Conservation (phyloP, 2,797 vertebrate species). For the Cuniculus paca region DNA sequence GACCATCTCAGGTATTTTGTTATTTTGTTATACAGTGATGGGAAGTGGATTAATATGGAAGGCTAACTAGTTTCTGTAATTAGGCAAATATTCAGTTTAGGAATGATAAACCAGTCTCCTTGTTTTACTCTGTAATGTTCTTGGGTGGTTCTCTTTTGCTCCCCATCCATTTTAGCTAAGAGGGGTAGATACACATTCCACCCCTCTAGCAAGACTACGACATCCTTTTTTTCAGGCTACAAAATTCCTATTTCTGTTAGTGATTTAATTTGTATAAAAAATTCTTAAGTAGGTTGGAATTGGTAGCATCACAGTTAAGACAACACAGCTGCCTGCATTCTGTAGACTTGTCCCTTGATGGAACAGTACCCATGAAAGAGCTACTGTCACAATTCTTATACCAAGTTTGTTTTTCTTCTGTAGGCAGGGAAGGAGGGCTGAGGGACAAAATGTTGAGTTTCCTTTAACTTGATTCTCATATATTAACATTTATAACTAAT, state of each 20-base stretch:
- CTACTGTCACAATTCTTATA: background rate
- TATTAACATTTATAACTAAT: constrained; percentile 28
- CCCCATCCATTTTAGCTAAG: background rate
- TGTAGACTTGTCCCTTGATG: background rate
- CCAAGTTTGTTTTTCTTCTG: background rate
- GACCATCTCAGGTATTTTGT: background rate
- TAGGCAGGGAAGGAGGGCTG: background rate
- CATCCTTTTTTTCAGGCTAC: background rate
- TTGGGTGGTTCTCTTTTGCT: background rate
- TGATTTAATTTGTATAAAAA: background rate
- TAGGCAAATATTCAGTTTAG: background rate
- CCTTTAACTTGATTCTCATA: constrained; percentile 32
- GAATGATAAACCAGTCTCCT: rapidly evolving
- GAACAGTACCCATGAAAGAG: background rate
- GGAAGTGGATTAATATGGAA: background rate
- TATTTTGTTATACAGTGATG: background rate
- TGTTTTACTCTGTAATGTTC: background rate
- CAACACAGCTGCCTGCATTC: background rate
- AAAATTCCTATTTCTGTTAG: background rate
- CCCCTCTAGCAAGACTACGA: background rate
- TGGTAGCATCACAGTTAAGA: background rate
- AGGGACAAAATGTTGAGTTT: background rate
- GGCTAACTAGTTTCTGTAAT: background rate
- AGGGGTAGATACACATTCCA: background rate
- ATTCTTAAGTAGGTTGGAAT: background rate